phyloP scores from a whole-genome alignment of 2,797 vertebrate genomes.

The Sebastes alutus region DNA sequence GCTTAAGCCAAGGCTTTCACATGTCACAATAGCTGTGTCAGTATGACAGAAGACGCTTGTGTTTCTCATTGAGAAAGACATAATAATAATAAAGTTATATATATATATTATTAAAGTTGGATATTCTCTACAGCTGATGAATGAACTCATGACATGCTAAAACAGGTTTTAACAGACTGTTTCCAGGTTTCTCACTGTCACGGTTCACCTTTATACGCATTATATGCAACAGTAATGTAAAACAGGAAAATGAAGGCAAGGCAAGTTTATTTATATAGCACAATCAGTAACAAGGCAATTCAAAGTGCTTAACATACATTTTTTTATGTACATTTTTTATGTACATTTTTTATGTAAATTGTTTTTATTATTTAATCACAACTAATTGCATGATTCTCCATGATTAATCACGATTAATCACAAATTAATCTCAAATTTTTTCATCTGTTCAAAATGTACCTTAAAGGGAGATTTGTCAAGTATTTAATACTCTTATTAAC shows the following conservation, averaged over 20 bases:
- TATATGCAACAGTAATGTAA: not conserved
- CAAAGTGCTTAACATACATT: too few relatives aligned
- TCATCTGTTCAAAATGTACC: too few relatives aligned
- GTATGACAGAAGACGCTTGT: not conserved
- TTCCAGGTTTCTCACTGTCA: not conserved
- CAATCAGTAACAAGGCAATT: too few relatives aligned
- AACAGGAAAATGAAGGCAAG: not conserved
- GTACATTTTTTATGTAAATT: too few relatives aligned
- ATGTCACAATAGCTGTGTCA: not conserved
- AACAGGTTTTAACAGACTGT: not conserved
- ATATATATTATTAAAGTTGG: not conserved
- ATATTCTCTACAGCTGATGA: not conserved
- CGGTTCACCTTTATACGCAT: not conserved
- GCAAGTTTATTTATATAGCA: too few relatives aligned
- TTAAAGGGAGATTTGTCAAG: too few relatives aligned
- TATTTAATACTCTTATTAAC: too few relatives aligned
- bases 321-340: too few relatives aligned
- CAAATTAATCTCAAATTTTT: too few relatives aligned
- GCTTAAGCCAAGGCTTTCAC: not conserved
- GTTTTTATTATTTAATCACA: too few relatives aligned
- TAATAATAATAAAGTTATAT: not conserved
- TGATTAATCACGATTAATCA: too few relatives aligned
- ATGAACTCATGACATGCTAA: not conserved
- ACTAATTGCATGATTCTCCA: too few relatives aligned
- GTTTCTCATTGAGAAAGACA: not conserved